Conservation (phyloP, 2,113 vertebrate species). For the Lagopus leucura region DNA sequence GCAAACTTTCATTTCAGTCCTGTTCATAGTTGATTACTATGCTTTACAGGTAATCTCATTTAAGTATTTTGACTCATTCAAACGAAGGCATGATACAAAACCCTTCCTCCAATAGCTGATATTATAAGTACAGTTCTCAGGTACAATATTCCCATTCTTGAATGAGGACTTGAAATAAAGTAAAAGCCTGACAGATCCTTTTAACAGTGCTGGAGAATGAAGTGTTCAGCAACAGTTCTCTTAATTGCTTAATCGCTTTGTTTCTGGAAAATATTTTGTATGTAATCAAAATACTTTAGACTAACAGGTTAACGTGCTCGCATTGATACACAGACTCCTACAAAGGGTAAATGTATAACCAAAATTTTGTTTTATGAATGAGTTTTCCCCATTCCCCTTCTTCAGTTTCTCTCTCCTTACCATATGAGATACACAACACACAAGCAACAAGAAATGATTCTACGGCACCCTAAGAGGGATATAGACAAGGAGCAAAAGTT, state of each 20-base stretch:
- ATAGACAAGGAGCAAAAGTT: not conserved
- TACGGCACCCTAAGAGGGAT: not conserved
- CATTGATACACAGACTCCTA: not conserved
- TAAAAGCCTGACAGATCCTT: not conserved
- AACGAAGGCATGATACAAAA: not conserved
- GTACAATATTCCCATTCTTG: not conserved
- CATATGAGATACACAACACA: not conserved
- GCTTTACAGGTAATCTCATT: conserved; percentile 13
- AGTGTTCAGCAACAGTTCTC: not conserved
- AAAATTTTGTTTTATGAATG: not conserved
- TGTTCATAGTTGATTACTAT: not conserved
- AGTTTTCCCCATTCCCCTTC: not conserved
- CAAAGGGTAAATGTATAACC: not conserved
- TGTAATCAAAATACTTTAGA: not conserved
- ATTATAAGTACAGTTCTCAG: not conserved
- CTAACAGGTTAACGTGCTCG: not conserved
- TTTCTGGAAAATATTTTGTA: not conserved
- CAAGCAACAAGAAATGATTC: not conserved
- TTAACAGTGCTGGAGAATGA: not conserved
- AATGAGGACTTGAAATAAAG: not conserved
- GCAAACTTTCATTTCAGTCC: not conserved
- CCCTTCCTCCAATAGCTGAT: not conserved
- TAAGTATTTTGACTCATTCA: not conserved
- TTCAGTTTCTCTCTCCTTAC: not conserved
- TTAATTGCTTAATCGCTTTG: not conserved